Base-by-base conservation (phyloP, 2,797 vertebrate species). In the Poeciliopsis gracilis region DNA sequence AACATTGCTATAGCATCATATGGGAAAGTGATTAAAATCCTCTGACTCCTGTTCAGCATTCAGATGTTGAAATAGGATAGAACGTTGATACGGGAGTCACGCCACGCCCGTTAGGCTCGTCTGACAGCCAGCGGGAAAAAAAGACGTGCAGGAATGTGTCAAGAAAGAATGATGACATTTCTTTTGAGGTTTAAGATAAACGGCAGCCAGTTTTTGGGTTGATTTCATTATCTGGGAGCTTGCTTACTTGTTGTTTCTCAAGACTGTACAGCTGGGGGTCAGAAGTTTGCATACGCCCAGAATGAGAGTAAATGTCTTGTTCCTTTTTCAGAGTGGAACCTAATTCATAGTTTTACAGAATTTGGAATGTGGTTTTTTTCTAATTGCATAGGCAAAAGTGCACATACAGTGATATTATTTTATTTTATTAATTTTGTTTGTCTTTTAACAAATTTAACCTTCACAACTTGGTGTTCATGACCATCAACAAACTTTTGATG, bases 151-250 rank as follows among this genome's bases (percentile, higher is more conserved):
- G 73, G 73, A 82, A 67, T 81, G 41, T 72, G 36, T 72, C 43
- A 23, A 55, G 8, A 78, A 53, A 73, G 61, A 61, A 43, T 57
- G 76, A 49, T 53, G 13, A 55, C 66, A 59, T 59, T 72, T 78
- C 45, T 75, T 10, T 30, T 72, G 30, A 67, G 61, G 77, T 75
- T 61, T 53, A 33, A 75, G 71, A 77, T 83, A 13, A 76, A 67
- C 43, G 20, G 33, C 2, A 9, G 59, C 28, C 2, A n/a, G 1
- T 67, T 16, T 77, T 16, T 43, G 59, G 45, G 45, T 20, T 69
- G 47, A 87, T 84, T 77, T 4, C 73, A 72, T 87, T 75, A 81
- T 77, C 72, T 3, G 41, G 74, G 55, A 61, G 28, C 41, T 67
- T 46, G 4, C 18, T 33, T 36, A 43, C 33, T 30, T 51, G 66